Conservation (phyloP, 2,113 vertebrate genomes). For the Montifringilla adamsi region DNA sequence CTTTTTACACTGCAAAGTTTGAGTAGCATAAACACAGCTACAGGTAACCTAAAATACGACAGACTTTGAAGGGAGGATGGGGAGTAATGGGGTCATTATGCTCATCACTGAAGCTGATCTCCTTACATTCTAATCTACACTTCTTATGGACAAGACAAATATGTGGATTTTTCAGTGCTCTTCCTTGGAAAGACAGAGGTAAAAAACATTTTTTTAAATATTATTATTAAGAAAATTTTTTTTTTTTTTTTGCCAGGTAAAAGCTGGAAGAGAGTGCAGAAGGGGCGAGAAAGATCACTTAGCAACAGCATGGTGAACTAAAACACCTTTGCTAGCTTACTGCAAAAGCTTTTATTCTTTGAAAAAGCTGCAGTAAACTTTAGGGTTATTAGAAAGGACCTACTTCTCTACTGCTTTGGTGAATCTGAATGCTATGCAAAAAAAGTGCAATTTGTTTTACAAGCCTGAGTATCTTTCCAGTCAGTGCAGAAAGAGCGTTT, state of each 20-base stretch:
- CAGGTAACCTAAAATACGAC: neutral
- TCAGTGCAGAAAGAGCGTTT: neutral
- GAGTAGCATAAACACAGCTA: neutral
- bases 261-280: neutral
- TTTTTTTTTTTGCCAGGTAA: neutral
- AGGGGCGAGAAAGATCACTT: fast-evolving
- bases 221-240: neutral
- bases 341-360: neutral
- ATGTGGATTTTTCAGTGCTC: neutral
- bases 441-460: neutral
- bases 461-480: neutral
- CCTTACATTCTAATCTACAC: fast-evolving
- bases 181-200: neutral
- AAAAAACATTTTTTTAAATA: neutral
- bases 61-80: neutral
- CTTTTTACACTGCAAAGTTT: neutral
- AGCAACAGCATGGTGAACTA: neutral
- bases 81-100: neutral
- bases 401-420: neutral
- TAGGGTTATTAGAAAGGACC: neutral
- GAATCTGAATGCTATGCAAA: neutral
- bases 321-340: neutral
- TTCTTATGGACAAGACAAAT: neutral
- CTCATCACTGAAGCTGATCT: neutral
- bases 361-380: neutral